Evolutionary conservation across 1,140 invertebrate species (phyloP), one percentile per base, ranked within the genome.

Genomic region (Anthonomus grandis): DNA sequence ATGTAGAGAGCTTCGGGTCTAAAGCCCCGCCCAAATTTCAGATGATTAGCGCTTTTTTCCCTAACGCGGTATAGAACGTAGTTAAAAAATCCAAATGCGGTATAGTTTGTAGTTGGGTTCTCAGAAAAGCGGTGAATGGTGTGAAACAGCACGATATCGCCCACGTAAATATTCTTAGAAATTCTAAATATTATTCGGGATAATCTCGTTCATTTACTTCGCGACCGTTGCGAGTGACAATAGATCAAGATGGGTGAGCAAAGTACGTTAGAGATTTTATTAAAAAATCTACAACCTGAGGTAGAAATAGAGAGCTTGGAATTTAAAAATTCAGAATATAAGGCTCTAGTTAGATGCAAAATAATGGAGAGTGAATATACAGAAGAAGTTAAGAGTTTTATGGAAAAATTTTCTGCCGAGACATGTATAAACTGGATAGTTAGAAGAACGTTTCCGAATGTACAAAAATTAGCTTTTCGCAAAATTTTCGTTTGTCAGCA

Each of bases 321-420:
- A 39, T 17, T 39, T 39, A 39, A 39, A 39, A 13, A 17, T 39
- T 39, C 37, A 17, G 37, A 39, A 12, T 39, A 39, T 17, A 39
- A 39, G 37, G 37, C 37, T 39, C 37, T 39, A 39, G 17, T 39
- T 39, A 39, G 37, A 39, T 39, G 37, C 37, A 39, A 39, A 39
- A 39, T 39, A 15, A 17, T 39, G 37, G 37, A 15, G 9, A 39
- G 13, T 39, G 37, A 39, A n/a, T 39, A n/a, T 39, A 15, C 37
- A 9, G 37, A 39, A 39, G 37, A 39, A 39, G 37, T 39, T n/a
- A n/a, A n/a, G n/a, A n/a, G n/a, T n/a, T n/a, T 39, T 39, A 39
- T 39, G 10, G 37, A 39, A 39, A 39, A 39, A 13, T 39, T 39
- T 39, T n/a, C 10, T 39, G 17, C 37, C 37, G 37, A 39, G 37